A percentile compares a stretch with the other conserved stretches of the same genome.
Conservation (phyloP, 2,888 invertebrate genomes). For the Papilio elwesi region DNA sequence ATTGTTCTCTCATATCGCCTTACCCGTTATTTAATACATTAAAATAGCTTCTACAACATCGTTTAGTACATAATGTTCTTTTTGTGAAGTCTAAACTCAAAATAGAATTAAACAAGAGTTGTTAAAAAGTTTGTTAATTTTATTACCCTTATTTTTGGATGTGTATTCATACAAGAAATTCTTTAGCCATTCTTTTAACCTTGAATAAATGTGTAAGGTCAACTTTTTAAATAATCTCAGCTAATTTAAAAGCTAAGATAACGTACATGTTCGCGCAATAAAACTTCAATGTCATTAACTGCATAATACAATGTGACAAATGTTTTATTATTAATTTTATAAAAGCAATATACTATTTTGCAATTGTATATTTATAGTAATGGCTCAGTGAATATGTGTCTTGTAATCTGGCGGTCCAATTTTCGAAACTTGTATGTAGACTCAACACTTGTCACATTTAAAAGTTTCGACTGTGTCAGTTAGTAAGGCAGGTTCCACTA, state of each 20-base stretch:
- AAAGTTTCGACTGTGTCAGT: no score
- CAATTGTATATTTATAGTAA: neutral
- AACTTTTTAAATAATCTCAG: conserved; percentile 1
- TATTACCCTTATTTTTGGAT: neutral
- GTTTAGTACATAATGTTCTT: no score
- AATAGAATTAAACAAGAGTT: neutral
- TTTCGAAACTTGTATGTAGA: no score
- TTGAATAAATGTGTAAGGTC: neutral
- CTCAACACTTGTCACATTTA: no score
- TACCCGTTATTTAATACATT: no score
- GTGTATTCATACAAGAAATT: no score
- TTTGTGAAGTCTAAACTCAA: neutral
- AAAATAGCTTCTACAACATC: no score
- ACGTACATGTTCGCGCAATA: neutral
- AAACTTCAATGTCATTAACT: conserved; percentile 4
- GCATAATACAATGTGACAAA: neutral
- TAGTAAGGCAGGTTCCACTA: no score
- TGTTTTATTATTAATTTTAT: neutral
- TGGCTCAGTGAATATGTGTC: neutral
- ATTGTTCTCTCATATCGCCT: no score
- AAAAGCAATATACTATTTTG: neutral
- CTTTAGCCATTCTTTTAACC: neutral
- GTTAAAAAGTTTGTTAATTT: neutral
- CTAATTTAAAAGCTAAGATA: conserved; percentile 1
- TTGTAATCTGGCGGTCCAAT: no score